Evolutionary conservation across 2,797 vertebrate genomes (phyloP), one percentile per base, ranked within the genome.

Genomic region (Heteromormyrus szaboi): DNA sequence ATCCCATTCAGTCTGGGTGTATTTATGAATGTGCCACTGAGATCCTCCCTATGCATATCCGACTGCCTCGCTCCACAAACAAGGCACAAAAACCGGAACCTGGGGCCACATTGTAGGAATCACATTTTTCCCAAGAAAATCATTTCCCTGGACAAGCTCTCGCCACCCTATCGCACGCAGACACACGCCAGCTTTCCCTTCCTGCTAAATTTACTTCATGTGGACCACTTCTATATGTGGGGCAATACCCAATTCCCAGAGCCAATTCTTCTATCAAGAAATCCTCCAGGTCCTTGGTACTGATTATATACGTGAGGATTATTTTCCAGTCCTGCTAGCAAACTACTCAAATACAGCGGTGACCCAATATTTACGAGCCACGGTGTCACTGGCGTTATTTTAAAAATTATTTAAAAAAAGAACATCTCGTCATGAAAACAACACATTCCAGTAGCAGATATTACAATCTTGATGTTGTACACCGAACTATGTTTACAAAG

Each of bases 251-350:
- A 79, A 79, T 79, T 44, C 72, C 72, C 72, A 2, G 2, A 79
- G 37, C 72, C 72, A 79, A 79, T 79, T 79, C 72, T 44, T 79
- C 72, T 44, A 44, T 79, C 72, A 79, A n/a, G 72, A 79, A 79
- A 79, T 44, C 72, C 72, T 79, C 72, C 17, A 79, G 72, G 72
- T 79, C 72, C 72, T 41, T 19, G 72, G 37, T 37, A 17, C 72
- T 79, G 72, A 79, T 79, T 79, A 79, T 79, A 44, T 79, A 79
- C 37, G 37, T 44, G 72, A 79, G 72, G 37, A 79, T 79, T 44
- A 44, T 79, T 76, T 62, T 79, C 37, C 37, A 19, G 14, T 79
- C 37, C 72, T 44, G 17, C 72, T 44, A 37, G 37, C 72, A 79
- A 44, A 79, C 72, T 79, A 44, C 72, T 44, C 72, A 79, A 79